phyloP scores from a whole-genome alignment of 2,797 vertebrate genomes.

The Sternarchorhynchus goeldii region DNA sequence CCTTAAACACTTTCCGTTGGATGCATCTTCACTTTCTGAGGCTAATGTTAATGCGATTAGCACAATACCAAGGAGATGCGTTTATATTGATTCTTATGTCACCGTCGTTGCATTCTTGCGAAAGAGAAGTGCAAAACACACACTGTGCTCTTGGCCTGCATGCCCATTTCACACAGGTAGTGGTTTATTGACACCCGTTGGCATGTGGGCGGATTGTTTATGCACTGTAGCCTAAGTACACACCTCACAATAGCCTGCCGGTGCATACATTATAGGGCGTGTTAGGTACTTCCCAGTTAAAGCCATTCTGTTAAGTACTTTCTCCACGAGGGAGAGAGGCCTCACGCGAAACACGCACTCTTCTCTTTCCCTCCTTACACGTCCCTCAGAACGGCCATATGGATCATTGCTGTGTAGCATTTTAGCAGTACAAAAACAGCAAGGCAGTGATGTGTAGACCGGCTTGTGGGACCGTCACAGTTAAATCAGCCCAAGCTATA shows the following conservation, averaged over 20 bases:
- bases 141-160: slow-evolving; percentile 35
- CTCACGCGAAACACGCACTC: background rate
- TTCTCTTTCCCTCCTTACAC: slow-evolving; percentile 11
- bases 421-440: background rate
- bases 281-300: slow-evolving; percentile 28
- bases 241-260: slow-evolving; percentile 29
- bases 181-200: slow-evolving; percentile 58
- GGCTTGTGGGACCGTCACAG: background rate
- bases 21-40: slow-evolving; percentile 7
- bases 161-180: slow-evolving; percentile 35
- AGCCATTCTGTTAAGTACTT: background rate
- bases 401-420: background rate
- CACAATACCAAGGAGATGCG: slow-evolving; percentile 29
- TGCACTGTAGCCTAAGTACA: slow-evolving; percentile 5
- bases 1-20: background rate
- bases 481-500: background rate
- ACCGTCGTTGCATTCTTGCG: slow-evolving; percentile 54
- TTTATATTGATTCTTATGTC: slow-evolving; percentile 59
- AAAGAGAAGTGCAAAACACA: slow-evolving; percentile 38
- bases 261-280: slow-evolving; percentile 32
- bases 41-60: slow-evolving; percentile 35
- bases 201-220: slow-evolving; percentile 48
- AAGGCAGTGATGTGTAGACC: background rate
- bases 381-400: slow-evolving; percentile 1
- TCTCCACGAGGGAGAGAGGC: background rate